Conservation (phyloP, 1,140 invertebrate genomes). For the Cydia splendana region DNA sequence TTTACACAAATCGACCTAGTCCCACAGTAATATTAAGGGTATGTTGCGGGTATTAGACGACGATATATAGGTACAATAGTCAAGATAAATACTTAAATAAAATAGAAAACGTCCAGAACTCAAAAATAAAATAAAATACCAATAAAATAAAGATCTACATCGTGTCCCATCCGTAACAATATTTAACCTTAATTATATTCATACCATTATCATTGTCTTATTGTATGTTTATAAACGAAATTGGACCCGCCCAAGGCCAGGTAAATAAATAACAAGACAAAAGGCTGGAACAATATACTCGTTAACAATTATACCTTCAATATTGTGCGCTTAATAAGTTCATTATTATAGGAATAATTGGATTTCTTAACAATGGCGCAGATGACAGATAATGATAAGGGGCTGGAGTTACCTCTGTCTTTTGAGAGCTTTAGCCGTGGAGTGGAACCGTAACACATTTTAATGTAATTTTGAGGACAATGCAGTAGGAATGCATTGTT, state of each 20-base stretch:
- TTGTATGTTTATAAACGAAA: not conserved
- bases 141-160: too few species aligned
- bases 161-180: too few species aligned
- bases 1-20: too few species aligned
- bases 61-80: too few species aligned
- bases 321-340: not conserved
- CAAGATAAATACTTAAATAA: too few species aligned
- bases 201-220: not conserved
- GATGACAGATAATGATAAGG: conserved; percentile 4
- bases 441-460: too few species aligned
- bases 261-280: not conserved
- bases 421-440: not conserved
- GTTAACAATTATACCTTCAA: conserved; percentile 13
- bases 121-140: too few species aligned
- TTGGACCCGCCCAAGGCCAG: not conserved
- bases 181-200: not conserved
- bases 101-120: too few species aligned
- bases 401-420: not conserved
- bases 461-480: too few species aligned
- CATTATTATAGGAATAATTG: not conserved
- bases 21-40: too few species aligned
- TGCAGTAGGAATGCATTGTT: too few species aligned
- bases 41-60: too few species aligned
- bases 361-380: not conserved
- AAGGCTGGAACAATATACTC: not conserved